phyloP scores from a whole-genome alignment of 1,140 invertebrate species.

The Orius insidiosus region DNA sequence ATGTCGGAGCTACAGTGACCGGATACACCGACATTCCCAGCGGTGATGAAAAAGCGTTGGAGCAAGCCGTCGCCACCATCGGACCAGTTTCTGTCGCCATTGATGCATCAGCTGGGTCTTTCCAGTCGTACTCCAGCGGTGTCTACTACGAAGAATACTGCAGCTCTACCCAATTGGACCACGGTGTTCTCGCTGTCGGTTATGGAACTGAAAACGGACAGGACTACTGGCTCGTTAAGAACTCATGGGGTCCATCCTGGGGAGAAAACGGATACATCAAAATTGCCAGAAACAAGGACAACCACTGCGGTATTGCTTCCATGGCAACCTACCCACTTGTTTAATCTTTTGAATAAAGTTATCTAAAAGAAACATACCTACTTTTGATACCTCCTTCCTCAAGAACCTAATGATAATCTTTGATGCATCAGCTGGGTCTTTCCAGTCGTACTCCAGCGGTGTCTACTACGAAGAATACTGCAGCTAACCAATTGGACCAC shows the following conservation, averaged over 20 bases:
- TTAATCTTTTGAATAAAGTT: constrained; percentile 26
- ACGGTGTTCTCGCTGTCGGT: constrained; percentile 73
- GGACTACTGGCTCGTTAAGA: constrained; percentile 74
- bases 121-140: constrained; percentile 62
- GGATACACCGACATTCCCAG: constrained; percentile 65
- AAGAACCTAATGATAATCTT: too few species aligned
- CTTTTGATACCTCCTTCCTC: too few species aligned
- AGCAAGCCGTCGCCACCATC: constrained; percentile 54
- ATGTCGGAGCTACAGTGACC: constrained; percentile 61
- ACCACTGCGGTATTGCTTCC: constrained; percentile 79
- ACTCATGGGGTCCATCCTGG: constrained; percentile 71
- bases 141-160: constrained; percentile 53
- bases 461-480: too few species aligned
- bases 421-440: too few species aligned
- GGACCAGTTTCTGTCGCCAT: constrained; percentile 62
- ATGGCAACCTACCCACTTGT: constrained; percentile 67
- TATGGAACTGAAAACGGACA: constrained; percentile 45
- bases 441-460: too few species aligned
- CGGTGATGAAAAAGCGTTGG: constrained; percentile 48
- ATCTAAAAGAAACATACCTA: too few species aligned
- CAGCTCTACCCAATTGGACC: constrained; percentile 57
- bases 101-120: constrained; percentile 55
- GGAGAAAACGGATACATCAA: constrained; percentile 75
- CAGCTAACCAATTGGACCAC: too few species aligned
- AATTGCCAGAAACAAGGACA: constrained; percentile 73